Evolutionary conservation across 2,797 vertebrate species (phyloP).

Genomic region (Craterocephalus amniculus): DNA sequence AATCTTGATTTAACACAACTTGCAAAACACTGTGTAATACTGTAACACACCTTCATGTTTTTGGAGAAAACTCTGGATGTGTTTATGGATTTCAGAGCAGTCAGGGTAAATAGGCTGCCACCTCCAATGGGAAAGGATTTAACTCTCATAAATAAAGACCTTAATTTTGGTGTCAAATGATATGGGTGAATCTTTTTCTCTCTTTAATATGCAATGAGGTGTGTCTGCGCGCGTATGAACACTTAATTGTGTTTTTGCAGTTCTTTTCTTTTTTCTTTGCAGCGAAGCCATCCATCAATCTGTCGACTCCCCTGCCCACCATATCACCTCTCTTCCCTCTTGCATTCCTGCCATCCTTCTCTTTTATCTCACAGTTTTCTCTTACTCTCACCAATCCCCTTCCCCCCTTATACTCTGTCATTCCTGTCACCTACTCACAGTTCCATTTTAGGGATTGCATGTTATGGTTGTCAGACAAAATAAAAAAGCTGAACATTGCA

Average conservation of each 20-base stretch:
- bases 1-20: not conserved
- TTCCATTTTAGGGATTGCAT: slow-evolving; percentile 39
- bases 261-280: slow-evolving; percentile 41
- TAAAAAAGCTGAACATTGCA: slow-evolving; percentile 4
- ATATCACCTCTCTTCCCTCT: slow-evolving; percentile 70
- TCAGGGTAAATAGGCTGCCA: not conserved
- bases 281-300: slow-evolving; percentile 76
- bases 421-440: slow-evolving; percentile 59
- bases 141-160: not conserved
- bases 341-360: slow-evolving; percentile 70
- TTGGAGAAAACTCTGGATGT: not conserved
- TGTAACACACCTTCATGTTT: not conserved
- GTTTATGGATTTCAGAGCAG: too few species aligned
- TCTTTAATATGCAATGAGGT: slow-evolving; percentile 8
- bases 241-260: slow-evolving; percentile 50
- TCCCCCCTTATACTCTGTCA: slow-evolving; percentile 48
- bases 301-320: slow-evolving; percentile 72
- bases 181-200: slow-evolving; percentile 12
- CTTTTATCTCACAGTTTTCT: slow-evolving; percentile 73
- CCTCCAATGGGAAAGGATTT: not conserved
- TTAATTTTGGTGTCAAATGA: not conserved
- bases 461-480: slow-evolving; percentile 12
- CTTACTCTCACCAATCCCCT: slow-evolving; percentile 9
- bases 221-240: slow-evolving; percentile 20
- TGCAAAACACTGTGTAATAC: not conserved